phyloP scores from a whole-genome alignment of 2,888 invertebrate species.

The Lepidocyrtinus sp. region DNA sequence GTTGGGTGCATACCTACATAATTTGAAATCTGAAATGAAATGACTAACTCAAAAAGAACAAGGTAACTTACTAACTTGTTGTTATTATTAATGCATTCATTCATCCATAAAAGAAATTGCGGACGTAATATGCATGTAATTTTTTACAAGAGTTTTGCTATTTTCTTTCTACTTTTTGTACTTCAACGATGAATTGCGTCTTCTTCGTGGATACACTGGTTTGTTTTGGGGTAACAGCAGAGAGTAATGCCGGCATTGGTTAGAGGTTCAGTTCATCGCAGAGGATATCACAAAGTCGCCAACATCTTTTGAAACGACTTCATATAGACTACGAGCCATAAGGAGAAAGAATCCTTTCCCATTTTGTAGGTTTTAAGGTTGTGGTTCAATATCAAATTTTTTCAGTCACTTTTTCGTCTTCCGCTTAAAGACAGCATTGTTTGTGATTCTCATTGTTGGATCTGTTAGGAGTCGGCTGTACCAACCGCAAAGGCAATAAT shows the following conservation, averaged over 20 bases:
- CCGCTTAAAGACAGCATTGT: slow-evolving; percentile 35
- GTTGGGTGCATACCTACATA: no score
- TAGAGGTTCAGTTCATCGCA: neutral
- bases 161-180: neutral
- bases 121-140: neutral
- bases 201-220: neutral
- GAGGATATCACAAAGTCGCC: neutral
- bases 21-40: no score
- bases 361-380: slow-evolving; percentile 67
- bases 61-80: neutral
- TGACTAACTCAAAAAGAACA: no score
- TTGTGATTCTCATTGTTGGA: slow-evolving; percentile 14
- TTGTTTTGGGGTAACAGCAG: neutral
- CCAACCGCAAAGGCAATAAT: neutral
- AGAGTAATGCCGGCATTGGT: neutral
- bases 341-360: slow-evolving; percentile 54
- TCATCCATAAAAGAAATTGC: slow-evolving; percentile 27
- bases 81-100: slow-evolving; percentile 40
- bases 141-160: neutral
- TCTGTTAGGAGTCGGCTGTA: slow-evolving; percentile 17
- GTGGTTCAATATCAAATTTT: slow-evolving; percentile 55
- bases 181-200: neutral
- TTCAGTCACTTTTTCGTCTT: slow-evolving; percentile 65
- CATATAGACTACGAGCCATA: neutral
- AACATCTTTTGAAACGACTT: neutral